Evolutionary conservation across 2,797 vertebrate species (phyloP).

Genomic region (Acanthis flammea): DNA sequence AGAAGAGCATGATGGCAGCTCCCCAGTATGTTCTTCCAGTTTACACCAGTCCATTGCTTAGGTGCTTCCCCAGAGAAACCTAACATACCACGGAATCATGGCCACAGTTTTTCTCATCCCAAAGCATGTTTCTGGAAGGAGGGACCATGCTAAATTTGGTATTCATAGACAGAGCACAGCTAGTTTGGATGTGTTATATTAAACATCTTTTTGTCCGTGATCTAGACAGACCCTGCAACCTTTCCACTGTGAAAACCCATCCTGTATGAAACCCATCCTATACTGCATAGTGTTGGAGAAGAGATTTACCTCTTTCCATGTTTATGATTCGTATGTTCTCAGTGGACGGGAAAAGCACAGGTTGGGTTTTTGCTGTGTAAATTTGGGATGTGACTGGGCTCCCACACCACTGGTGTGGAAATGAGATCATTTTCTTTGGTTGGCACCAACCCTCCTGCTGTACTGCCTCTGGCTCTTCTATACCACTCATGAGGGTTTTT

Average conservation of each 20-base stretch:
- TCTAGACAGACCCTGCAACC: neutral
- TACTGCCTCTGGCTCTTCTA: neutral
- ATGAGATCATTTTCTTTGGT: neutral
- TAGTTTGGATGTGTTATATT: neutral
- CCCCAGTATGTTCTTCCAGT: neutral
- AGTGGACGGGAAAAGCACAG: neutral
- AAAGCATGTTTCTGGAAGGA: neutral
- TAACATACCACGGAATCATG: neutral
- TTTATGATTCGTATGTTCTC: neutral
- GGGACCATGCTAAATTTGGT: neutral
- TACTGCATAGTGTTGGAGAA: neutral
- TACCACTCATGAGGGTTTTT: neutral
- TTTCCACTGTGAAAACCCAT: neutral
- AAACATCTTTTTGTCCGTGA: neutral
- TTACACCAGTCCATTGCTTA: neutral
- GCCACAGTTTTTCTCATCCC: neutral
- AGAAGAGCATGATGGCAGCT: neutral
- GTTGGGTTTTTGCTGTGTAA: neutral
- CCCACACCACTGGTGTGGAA: neutral
- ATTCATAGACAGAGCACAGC: neutral
- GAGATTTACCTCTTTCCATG: neutral
- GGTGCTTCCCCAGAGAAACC: neutral
- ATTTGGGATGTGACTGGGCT: neutral
- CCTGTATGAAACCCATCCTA: neutral
- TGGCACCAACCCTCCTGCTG: neutral